Percentiles rank a stretch among this genome's conserved stretches.
Conservation (phyloP, 2,888 invertebrate genomes). For the Mimas tiliae region DNA sequence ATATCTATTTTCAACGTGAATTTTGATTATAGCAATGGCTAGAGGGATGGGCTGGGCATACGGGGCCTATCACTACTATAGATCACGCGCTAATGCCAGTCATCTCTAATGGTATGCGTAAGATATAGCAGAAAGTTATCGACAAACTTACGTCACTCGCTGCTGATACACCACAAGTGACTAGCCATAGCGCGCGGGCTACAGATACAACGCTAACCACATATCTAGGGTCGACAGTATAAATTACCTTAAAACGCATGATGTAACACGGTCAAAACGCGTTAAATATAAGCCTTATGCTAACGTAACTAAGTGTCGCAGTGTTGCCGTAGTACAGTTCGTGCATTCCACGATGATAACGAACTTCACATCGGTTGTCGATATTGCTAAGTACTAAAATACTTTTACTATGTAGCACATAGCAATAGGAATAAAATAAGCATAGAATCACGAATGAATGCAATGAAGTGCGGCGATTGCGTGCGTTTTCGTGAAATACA, state of each 20-base stretch:
- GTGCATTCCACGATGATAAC: background rate
- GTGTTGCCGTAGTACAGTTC: constrained; percentile 2
- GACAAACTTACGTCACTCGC: too few relatives aligned
- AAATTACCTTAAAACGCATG: constrained; percentile 38
- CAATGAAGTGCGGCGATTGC: too few relatives aligned
- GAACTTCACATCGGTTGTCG: background rate
- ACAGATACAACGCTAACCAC: constrained; percentile 30
- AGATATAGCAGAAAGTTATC: too few relatives aligned
- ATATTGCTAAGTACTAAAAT: too few relatives aligned
- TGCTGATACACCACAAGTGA: background rate
- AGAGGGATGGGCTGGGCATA: background rate
- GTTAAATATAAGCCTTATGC: constrained; percentile 38
- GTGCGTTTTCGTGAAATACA: background rate
- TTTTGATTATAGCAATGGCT: background rate
- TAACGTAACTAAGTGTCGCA: constrained; percentile 36
- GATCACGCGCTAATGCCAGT: background rate
- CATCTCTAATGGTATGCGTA: background rate
- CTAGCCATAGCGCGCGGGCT: background rate
- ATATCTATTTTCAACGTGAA: background rate
- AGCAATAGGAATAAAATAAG: too few relatives aligned
- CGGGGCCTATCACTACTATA: constrained; percentile 26
- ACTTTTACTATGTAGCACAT: too few relatives aligned
- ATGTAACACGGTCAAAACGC: constrained; percentile 35
- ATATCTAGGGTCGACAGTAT: constrained; percentile 28
- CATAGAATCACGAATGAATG: too few relatives aligned